phyloP scores from a whole-genome alignment of 30 jellyfish, hydroid and myxozoan genomes.

The Aurelia aurita region DNA sequence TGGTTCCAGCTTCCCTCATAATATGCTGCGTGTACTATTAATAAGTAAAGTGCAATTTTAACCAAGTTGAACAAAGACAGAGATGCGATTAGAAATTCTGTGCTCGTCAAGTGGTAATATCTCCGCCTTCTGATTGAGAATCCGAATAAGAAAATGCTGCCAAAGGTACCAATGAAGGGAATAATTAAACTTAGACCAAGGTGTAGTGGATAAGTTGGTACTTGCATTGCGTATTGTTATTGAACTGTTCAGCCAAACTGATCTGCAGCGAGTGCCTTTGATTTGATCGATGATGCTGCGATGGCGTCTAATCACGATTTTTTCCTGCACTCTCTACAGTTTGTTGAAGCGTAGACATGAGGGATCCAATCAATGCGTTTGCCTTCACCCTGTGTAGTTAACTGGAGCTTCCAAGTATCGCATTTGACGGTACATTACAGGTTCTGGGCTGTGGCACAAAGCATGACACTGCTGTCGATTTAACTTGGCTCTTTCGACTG shows the following conservation, averaged over 20 bases:
- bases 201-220: neutral
- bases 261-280: neutral
- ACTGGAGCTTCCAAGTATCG: no score
- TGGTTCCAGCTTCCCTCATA: slow-evolving; percentile 31
- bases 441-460: no score
- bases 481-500: no score
- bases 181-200: slow-evolving; percentile 13
- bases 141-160: slow-evolving; percentile 19
- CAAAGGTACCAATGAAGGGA: slow-evolving; percentile 38
- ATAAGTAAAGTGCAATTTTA: slow-evolving; percentile 18
- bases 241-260: neutral
- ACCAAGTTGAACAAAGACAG: slow-evolving; percentile 40
- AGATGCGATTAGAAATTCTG: slow-evolving; percentile 24
- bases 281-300: no score
- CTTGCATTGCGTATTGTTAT: neutral
- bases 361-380: no score
- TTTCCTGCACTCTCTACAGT: no score
- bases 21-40: slow-evolving; percentile 49
- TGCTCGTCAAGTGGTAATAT: slow-evolving; percentile 35
- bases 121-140: slow-evolving; percentile 46
- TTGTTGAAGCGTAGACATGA: no score
- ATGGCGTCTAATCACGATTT: no score
- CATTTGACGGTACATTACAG: no score
- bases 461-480: no score
- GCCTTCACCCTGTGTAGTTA: no score